Percentiles rank a stretch among this genome's conserved stretches.
These are phyloP conservation scores for Axea sp. DNA, from an alignment of 2,888 invertebrate genomes.

Conservation along the genomic window DNA sequence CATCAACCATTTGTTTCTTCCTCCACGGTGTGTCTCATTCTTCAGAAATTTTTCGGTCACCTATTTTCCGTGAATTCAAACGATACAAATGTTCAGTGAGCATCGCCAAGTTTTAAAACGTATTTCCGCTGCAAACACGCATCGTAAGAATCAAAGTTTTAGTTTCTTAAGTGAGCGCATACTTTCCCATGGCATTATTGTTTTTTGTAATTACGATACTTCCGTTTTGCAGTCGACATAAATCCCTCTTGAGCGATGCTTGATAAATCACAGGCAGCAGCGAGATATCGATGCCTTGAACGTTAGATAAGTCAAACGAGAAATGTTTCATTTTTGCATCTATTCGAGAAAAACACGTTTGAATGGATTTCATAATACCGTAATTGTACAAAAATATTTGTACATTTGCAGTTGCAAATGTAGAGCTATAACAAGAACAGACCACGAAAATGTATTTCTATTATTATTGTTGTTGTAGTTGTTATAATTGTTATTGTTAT, in stretches of 20 bases:
- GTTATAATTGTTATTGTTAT: too few species aligned
- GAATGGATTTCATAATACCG: constrained; percentile 1
- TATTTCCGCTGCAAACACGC: too few species aligned
- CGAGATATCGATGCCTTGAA: constrained; percentile 35
- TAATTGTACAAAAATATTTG: constrained; percentile 1
- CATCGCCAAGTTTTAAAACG: not conserved
- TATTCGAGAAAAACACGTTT: constrained; percentile 18
- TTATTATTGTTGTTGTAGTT: not conserved
- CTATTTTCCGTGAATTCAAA: too few species aligned
- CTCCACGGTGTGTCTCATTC: not conserved
- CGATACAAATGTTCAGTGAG: too few species aligned
- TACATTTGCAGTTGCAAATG: not conserved
- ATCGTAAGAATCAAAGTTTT: constrained; percentile 2
- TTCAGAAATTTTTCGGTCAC: not conserved
- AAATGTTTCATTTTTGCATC: constrained; percentile 12
- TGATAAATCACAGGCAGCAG: constrained; percentile 19
- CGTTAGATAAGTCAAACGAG: constrained; percentile 31
- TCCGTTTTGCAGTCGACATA: constrained; percentile 28
- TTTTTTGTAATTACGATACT: constrained; percentile 31
- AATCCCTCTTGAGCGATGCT: constrained; percentile 21
- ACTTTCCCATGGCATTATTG: constrained; percentile 13
- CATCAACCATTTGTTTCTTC: constrained; percentile 21
- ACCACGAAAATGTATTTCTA: not conserved
- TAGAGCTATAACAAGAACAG: not conserved
- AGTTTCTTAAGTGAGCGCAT: not conserved